Evolutionary conservation across 2,113 vertebrate genomes (phyloP), one percentile per base, ranked within the genome.

Genomic region (Varanus salvator): DNA sequence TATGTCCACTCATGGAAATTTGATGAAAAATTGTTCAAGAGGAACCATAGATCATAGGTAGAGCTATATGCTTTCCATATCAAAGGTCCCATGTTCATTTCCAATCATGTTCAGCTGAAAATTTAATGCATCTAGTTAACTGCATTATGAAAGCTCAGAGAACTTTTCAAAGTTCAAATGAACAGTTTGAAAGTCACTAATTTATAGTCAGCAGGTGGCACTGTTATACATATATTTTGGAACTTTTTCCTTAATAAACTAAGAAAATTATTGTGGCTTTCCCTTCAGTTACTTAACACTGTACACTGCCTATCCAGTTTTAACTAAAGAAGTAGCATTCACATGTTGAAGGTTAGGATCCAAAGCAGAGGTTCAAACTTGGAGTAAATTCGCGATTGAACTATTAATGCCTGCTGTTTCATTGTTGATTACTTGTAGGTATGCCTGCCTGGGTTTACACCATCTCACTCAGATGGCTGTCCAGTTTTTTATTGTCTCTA

Each of bases 151-250:
- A 77, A 21, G 19, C 23, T 77, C 38, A 48, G 7, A 77, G n/a
- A 75, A 38, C 23, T 77, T 83, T 44, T 7, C 6, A 48, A 21
- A 38, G 12, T 17, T 48, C 38, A 12, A 19, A 17, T 34, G 31
- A 54, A 38, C 50, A 38, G 19, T 57, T 21, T 54, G 48, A 54
- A n/a, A 74, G 52, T 21, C 15, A 29, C 66, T 71, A 19, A n/a
- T 31, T 23, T 9, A n/a, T 14, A 52, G 66, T 27, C 87, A 72
- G 87, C 68, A 88, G 87, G n/a, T 88, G 87, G 87, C 87, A 72
- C 78, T 81, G 50, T 88, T 82, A 64, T 31, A 76, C 72, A 60
- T 31, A 80, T 52, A 68, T 71, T 80, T n/a, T 76, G 52, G 8
- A 21, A 72, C 8, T 54, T 71, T 38, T 84, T 69, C 25, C 34